phyloP scores from a whole-genome alignment of 2,113 vertebrate species.

The Ailuropoda melanoleuca region DNA sequence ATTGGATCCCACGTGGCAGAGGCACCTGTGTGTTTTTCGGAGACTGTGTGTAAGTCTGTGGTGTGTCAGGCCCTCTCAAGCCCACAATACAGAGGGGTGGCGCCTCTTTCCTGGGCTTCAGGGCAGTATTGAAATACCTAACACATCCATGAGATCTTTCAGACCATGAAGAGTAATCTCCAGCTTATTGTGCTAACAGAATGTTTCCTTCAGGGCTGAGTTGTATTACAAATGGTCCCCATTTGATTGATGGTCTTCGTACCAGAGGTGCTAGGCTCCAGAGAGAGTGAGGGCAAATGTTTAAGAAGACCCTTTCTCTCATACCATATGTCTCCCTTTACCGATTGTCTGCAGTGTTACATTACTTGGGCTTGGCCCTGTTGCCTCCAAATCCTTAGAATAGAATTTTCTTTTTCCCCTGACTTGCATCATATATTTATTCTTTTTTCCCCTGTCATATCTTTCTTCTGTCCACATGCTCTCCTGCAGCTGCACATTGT shows the following conservation, averaged over 20 bases:
- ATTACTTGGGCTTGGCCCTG: background rate
- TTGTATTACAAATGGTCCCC: background rate
- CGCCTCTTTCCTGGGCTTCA: background rate
- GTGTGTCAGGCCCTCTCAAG: background rate
- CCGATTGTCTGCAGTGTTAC: background rate
- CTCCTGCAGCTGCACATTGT: background rate
- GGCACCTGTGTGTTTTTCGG: background rate
- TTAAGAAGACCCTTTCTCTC: background rate
- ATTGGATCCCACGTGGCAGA: background rate
- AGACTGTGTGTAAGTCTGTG: background rate
- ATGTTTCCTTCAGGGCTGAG: conserved; percentile 10
- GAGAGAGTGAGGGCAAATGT: background rate
- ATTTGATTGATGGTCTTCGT: background rate
- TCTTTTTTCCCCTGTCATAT: background rate
- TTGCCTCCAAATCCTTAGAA: background rate
- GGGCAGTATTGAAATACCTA: background rate
- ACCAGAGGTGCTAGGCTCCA: background rate
- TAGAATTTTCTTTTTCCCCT: background rate
- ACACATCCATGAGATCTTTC: background rate
- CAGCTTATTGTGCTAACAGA: background rate
- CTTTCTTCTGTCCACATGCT: background rate
- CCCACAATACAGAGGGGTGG: background rate
- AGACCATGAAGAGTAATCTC: background rate
- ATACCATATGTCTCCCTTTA: background rate
- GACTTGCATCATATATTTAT: background rate